Conservation (phyloP, 2,888 invertebrate species). For the Heliothis peltigera region DNA sequence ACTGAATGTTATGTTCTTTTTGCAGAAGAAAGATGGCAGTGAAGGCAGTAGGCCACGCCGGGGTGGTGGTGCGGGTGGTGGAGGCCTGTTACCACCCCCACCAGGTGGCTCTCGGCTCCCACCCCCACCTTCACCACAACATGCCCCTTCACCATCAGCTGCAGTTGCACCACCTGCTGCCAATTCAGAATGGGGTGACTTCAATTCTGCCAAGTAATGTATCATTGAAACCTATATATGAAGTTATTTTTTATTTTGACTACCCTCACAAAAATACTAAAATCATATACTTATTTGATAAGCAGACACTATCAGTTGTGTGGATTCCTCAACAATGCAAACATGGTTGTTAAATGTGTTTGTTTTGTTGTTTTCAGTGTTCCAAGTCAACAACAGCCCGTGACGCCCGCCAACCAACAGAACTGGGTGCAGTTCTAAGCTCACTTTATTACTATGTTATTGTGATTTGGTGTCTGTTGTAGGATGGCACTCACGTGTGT, state of each 20-base stretch:
- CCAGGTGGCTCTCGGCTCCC: slow-evolving; percentile 93
- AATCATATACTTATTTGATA: neutral
- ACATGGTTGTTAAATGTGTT: slow-evolving; percentile 7
- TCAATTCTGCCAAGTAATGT: slow-evolving; percentile 92
- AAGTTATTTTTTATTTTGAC: neutral
- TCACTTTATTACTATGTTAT: slow-evolving; percentile 58
- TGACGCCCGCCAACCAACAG: slow-evolving; percentile 84
- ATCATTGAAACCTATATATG: neutral
- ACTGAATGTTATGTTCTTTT: slow-evolving; percentile 47
- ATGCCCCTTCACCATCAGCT: slow-evolving; percentile 91
- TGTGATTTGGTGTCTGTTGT: slow-evolving; percentile 78
- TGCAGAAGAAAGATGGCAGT: slow-evolving; percentile 96
- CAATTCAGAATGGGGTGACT: slow-evolving; percentile 94
- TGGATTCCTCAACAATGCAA: neutral
- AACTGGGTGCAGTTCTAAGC: slow-evolving; percentile 88
- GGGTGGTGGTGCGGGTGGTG: slow-evolving; percentile 83
- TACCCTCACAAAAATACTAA: neutral
- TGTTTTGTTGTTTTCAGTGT: slow-evolving; percentile 69
- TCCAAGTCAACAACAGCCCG: slow-evolving; percentile 76
- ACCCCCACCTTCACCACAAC: slow-evolving; percentile 94
- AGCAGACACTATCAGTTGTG: neutral
- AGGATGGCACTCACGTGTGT: slow-evolving; percentile 69
- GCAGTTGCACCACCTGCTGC: slow-evolving; percentile 80
- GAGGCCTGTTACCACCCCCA: slow-evolving; percentile 95
- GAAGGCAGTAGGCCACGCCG: slow-evolving; percentile 92